Percentiles rank a stretch among this genome's conserved stretches.
Evolutionary conservation across 2,888 invertebrate genomes (phyloP).

Genomic region (Portevinia maculata): DNA sequence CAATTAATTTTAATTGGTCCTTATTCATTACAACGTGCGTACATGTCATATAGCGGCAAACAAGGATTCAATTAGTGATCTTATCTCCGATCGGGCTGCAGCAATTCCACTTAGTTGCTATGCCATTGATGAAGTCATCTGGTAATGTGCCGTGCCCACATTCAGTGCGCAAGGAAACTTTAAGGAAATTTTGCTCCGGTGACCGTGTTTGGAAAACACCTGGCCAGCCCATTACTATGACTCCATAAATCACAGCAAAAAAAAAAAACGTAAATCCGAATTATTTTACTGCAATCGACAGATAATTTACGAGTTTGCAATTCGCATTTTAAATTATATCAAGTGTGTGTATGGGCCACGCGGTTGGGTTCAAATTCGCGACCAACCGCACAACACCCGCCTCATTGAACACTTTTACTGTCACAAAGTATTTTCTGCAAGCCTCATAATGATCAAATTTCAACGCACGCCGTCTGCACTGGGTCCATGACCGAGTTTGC

Average conservation of each 20-base stretch:
- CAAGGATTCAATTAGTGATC: slow-evolving; percentile 67
- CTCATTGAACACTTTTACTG: slow-evolving; percentile 57
- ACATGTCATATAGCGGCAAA: slow-evolving; percentile 26
- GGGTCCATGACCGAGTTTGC: slow-evolving; percentile 71
- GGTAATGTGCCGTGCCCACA: slow-evolving; percentile 45
- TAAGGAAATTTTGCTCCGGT: slow-evolving; percentile 57
- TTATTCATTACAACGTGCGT: slow-evolving; percentile 44
- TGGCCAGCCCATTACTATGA: slow-evolving; percentile 57
- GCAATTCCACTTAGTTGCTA: slow-evolving; percentile 9
- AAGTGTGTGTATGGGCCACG: slow-evolving; percentile 15
- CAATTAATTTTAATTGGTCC: slow-evolving; percentile 71
- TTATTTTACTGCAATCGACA: slow-evolving; percentile 61
- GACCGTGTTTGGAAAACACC: slow-evolving; percentile 54
- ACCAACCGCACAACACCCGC: slow-evolving; percentile 37
- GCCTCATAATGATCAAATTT: slow-evolving; percentile 71
- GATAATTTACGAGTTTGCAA: slow-evolving; percentile 72
- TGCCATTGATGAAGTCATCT: slow-evolving; percentile 62
- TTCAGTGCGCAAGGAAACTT: slow-evolving; percentile 36
- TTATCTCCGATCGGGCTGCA: slow-evolving; percentile 6
- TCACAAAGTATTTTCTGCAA: slow-evolving; percentile 61
- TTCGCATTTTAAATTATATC: slow-evolving; percentile 53
- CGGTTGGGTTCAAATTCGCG: slow-evolving; percentile 39
- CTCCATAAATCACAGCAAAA: slow-evolving; percentile 67
- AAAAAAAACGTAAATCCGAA: slow-evolving; percentile 25
- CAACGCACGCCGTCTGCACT: slow-evolving; percentile 50